Base-by-base conservation (phyloP, 2,113 vertebrate species). In the Helogale parvula region DNA sequence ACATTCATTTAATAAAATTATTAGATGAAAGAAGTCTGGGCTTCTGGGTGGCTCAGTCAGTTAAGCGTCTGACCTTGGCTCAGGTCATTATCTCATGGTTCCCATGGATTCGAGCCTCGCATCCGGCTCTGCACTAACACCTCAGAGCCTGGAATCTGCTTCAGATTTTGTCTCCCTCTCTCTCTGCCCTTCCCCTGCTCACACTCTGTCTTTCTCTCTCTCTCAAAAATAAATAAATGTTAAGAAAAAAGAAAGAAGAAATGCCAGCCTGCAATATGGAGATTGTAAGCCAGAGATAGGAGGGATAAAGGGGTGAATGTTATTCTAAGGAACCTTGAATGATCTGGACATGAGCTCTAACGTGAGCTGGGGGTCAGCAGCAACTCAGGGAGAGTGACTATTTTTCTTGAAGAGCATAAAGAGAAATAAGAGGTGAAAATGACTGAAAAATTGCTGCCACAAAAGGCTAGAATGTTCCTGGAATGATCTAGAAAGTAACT, bases 371-470 rank as follows among this genome's bases (percentile, higher is more conserved):
- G 60, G 38, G 41, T 23, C 14, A 29, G 35, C 2, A 38, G 1
- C 21, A n/a, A 4, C 35, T 0, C 29, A 71, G 0, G 1, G 11
- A 83, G 3, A 87, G 5, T 7, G 38, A 33, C 17, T 1, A 6
- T 31, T 63, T 77, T 83, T 88, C 69, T 41, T 35, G 14, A 72
- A 54, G 69, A 65, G 8, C 23, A 84, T 6, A 54, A 81, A 57
- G 8, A 77, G 41, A 79, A 83, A 17, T 19, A 79, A 88, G 19
- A 57, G 11, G 52, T 66, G 12, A n/a, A 14, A 71, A 79, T 31
- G n/a, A 54, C 15, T 27, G 12, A 21, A 29, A 50, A 71, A 41
- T 29, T 35, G 0, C 13, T 54, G 16, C 14, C 12, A 85, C 23
- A 66, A 38, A 79, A 65, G 50, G 17, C 14, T 69, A 72, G 52